phyloP scores from a whole-genome alignment of 2,888 invertebrate genomes.

The Petrophora chlorosata region DNA sequence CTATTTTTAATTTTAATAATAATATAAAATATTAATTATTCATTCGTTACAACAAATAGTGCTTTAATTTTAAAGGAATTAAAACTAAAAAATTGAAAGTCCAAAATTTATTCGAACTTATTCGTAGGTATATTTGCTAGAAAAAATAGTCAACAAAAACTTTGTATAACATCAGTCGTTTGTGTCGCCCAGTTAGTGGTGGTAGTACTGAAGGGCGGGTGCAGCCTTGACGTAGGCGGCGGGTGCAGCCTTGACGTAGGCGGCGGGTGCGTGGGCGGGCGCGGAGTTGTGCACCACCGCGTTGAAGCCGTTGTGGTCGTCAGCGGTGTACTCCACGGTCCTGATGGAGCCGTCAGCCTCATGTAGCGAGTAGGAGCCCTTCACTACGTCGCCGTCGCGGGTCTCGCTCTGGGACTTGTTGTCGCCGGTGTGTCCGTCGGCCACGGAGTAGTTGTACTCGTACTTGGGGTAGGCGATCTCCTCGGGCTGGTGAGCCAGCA shows the following conservation, averaged over 20 bases:
- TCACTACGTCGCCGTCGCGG: constrained; percentile 81
- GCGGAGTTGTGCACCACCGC: constrained; percentile 67
- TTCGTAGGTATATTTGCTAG: constrained; percentile 26
- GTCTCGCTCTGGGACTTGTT: constrained; percentile 81
- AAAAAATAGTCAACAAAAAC: constrained; percentile 35
- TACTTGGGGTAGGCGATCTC: constrained; percentile 62
- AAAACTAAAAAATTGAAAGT: too few relatives aligned
- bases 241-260: constrained; percentile 25
- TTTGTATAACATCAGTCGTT: constrained; percentile 9
- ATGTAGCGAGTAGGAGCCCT: constrained; percentile 80
- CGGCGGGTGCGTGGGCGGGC: constrained; percentile 54
- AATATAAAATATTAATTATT: too few relatives aligned
- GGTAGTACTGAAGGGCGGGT: constrained; percentile 61
- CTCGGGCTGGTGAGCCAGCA: constrained; percentile 30
- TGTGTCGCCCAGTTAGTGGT: constrained; percentile 48
- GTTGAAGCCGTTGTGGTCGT: constrained; percentile 79
- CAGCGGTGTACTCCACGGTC: constrained; percentile 81
- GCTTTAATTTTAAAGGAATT: neutral
- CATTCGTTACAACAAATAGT: too few relatives aligned
- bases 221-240: constrained; percentile 61
- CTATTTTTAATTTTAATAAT: too few relatives aligned
- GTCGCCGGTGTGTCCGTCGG: constrained; percentile 83
- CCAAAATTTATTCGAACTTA: constrained; percentile 1
- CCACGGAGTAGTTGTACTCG: constrained; percentile 82
- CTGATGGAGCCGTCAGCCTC: constrained; percentile 83